Evolutionary conservation across 2,888 invertebrate species (phyloP).

Genomic region (Cabera pusaria): DNA sequence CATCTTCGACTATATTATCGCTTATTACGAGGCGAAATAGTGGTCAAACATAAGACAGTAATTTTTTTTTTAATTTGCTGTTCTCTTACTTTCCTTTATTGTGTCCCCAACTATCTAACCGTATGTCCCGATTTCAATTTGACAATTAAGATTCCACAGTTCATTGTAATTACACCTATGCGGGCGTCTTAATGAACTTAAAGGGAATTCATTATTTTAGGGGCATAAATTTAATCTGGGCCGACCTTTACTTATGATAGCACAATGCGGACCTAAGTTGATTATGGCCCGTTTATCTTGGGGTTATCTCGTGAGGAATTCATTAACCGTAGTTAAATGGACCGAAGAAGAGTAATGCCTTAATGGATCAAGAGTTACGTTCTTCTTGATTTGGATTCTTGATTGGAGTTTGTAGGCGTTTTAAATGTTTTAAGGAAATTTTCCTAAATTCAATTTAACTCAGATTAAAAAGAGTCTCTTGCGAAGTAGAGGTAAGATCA

Average conservation of each 20-base stretch:
- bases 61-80: too few relatives aligned
- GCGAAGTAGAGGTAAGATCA: too few relatives aligned
- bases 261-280: constrained; percentile 57
- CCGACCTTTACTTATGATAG: constrained; percentile 73
- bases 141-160: constrained; percentile 81
- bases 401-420: background rate
- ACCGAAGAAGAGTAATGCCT: constrained; percentile 24
- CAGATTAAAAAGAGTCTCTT: too few relatives aligned
- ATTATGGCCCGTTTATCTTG: constrained; percentile 53
- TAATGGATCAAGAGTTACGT: constrained; percentile 17
- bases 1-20: too few relatives aligned
- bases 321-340: constrained; percentile 29
- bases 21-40: too few relatives aligned
- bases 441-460: too few relatives aligned
- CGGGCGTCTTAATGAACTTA: constrained; percentile 82
- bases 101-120: constrained; percentile 23
- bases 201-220: constrained; percentile 82
- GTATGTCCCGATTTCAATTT: constrained; percentile 65
- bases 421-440: too few relatives aligned
- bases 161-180: constrained; percentile 83
- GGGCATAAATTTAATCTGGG: constrained; percentile 77
- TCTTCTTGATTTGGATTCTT: constrained; percentile 8
- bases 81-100: too few relatives aligned
- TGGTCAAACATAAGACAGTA: too few relatives aligned
- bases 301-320: constrained; percentile 42